These are phyloP conservation scores for Hydra vulgaris DNA, from an alignment of 30 jellyfish, hydroid and myxozoan genomes.

Conservation along the genomic window DNA sequence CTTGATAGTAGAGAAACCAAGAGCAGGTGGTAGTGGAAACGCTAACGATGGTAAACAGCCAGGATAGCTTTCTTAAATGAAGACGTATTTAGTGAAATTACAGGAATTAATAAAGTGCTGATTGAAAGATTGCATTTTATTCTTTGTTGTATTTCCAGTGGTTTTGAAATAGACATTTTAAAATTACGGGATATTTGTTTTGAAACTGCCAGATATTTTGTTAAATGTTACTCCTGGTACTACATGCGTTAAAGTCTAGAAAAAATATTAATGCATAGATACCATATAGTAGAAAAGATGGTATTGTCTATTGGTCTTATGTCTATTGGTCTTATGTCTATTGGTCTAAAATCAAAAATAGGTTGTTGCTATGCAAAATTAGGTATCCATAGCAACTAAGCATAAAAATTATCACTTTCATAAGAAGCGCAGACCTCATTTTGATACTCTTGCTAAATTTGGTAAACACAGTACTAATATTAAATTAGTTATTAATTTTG, in stretches of 20 bases:
- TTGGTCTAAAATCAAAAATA: too few species aligned
- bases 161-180: not conserved
- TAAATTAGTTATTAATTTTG: too few species aligned
- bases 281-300: too few species aligned
- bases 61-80: not conserved
- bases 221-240: not conserved
- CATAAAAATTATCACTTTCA: too few species aligned
- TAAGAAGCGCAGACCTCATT: too few species aligned
- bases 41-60: not conserved
- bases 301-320: too few species aligned
- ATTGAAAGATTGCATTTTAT: not conserved
- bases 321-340: too few species aligned
- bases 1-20: not conserved
- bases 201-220: not conserved
- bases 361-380: too few species aligned
- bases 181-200: not conserved
- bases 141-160: not conserved
- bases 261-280: too few species aligned
- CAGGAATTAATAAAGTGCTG: not conserved
- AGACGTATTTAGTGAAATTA: not conserved
- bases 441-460: too few species aligned
- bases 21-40: not conserved
- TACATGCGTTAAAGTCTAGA: not conserved
- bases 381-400: too few species aligned
- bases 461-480: too few species aligned